Evolutionary conservation across 2,888 invertebrate genomes (phyloP).

Genomic region (Phengaris arion): DNA sequence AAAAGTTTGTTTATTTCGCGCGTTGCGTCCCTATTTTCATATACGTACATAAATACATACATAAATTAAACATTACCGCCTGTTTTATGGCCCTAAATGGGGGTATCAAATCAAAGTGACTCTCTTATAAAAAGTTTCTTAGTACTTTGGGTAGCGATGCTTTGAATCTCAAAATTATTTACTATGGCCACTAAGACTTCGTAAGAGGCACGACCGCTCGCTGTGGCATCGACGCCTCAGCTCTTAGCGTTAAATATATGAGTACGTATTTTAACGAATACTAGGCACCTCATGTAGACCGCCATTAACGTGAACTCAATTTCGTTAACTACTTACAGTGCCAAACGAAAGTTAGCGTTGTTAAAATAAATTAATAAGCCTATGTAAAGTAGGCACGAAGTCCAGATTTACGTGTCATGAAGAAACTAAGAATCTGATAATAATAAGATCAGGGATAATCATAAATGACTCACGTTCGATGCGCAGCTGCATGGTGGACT

Average conservation of each 20-base stretch:
- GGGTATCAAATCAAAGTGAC: not conserved
- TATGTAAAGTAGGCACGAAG: no score
- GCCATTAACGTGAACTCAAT: not conserved
- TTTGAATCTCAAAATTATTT: not conserved
- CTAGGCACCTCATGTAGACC: not conserved
- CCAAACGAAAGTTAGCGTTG: not conserved
- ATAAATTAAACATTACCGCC: not conserved
- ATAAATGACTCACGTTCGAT: slow-evolving; percentile 88
- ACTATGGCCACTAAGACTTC: not conserved
- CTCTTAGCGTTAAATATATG: not conserved
- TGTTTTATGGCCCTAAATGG: not conserved
- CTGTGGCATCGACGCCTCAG: slow-evolving; percentile 8
- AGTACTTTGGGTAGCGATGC: not conserved
- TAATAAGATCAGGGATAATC: no score
- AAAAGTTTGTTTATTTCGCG: not conserved
- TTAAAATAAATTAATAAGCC: not conserved
- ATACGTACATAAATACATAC: not conserved
- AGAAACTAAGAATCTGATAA: no score
- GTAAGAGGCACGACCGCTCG: not conserved
- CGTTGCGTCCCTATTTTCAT: not conserved
- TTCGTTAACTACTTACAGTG: not conserved
- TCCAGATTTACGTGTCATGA: no score
- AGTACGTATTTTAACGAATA: not conserved
- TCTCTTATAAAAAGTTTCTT: not conserved
- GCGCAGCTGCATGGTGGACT: slow-evolving; percentile 93